phyloP scores from a whole-genome alignment of 2,888 invertebrate genomes.

The Drosophila paucipuncta region DNA sequence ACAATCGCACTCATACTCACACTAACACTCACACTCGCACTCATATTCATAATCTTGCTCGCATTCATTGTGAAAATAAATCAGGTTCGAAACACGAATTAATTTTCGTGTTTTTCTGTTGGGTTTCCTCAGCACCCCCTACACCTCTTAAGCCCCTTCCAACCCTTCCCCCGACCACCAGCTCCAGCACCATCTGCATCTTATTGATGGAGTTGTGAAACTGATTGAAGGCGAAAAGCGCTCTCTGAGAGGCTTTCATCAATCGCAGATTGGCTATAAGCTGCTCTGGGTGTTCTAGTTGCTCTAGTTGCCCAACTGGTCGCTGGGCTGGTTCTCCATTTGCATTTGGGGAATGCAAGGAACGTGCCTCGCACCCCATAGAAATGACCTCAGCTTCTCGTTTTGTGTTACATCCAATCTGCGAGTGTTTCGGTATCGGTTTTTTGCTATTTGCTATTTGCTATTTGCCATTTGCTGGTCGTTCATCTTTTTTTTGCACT shows the following conservation, averaged over 20 bases:
- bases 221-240: slow-evolving; percentile 16
- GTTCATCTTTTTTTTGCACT: slow-evolving; percentile 4
- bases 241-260: slow-evolving; percentile 7
- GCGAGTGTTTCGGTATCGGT: slow-evolving; percentile 2
- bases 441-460: slow-evolving; percentile 5
- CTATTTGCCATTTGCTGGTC: neutral
- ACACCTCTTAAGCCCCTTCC: neutral
- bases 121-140: slow-evolving; percentile 3
- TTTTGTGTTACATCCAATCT: slow-evolving; percentile 39
- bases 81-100: slow-evolving; percentile 32
- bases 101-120: slow-evolving; percentile 37
- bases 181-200: neutral
- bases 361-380: slow-evolving; percentile 44
- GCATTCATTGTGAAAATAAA: slow-evolving; percentile 33
- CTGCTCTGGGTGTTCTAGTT: neutral
- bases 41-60: neutral
- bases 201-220: neutral
- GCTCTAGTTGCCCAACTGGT: neutral
- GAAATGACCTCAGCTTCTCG: slow-evolving; percentile 46
- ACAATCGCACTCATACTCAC: neutral
- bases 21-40: neutral
- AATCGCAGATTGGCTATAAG: slow-evolving; percentile 7
- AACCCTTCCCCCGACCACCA: neutral
- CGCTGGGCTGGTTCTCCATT: slow-evolving; percentile 7
- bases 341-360: slow-evolving; percentile 32